Percentiles rank a stretch among this genome's conserved stretches.
Evolutionary conservation across 2,797 vertebrate species (phyloP).

Genomic region (Sylvia borin): DNA sequence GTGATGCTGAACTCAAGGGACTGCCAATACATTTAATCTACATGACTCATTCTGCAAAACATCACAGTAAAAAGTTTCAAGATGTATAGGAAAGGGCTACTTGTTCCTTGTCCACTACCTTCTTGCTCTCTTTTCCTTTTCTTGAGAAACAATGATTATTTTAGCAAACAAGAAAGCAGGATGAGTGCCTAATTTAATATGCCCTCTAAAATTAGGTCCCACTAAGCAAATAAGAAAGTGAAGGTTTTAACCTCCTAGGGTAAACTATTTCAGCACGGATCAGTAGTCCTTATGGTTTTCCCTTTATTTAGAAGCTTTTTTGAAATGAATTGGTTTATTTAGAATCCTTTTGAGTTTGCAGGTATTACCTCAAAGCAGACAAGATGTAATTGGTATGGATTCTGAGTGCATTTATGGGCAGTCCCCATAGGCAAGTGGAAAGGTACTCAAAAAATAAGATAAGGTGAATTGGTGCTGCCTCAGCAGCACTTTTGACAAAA

Average conservation of each 20-base stretch:
- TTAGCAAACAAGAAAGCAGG: neutral
- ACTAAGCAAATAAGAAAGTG: neutral
- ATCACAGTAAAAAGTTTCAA: neutral
- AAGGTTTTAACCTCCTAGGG: neutral
- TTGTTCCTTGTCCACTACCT: neutral
- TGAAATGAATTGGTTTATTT: neutral
- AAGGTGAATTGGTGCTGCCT: neutral
- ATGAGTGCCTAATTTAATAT: neutral
- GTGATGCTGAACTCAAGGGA: neutral
- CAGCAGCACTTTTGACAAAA: neutral
- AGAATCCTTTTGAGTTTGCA: neutral
- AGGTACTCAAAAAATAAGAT: neutral
- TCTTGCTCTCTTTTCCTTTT: neutral
- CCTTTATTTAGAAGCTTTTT: neutral
- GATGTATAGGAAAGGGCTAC: neutral
- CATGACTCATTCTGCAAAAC: neutral
- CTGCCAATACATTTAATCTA: neutral
- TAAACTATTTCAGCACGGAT: neutral
- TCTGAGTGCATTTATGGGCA: neutral
- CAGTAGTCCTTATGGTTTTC: neutral
- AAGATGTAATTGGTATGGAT: neutral
- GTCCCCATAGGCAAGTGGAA: neutral
- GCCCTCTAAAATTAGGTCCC: neutral
- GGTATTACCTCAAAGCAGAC: neutral
- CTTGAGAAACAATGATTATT: neutral